Evolutionary conservation across 2,113 vertebrate genomes (phyloP), one percentile per base, ranked within the genome.

Genomic region (Noctilio leporinus): DNA sequence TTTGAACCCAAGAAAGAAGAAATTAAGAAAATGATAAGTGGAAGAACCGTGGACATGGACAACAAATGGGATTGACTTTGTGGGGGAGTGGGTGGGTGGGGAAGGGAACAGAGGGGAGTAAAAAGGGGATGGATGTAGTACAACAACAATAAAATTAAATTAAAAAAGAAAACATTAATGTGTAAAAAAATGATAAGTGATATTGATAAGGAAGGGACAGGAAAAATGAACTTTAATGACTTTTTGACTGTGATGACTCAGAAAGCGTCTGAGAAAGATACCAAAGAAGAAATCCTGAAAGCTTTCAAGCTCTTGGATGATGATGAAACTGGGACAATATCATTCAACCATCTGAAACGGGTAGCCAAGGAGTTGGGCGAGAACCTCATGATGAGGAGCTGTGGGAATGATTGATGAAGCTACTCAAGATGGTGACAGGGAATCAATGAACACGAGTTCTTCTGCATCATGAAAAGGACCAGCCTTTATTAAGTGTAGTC

Each of bases 121-220:
- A n/a, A n/a, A n/a, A n/a, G n/a, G n/a, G n/a, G n/a, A n/a, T n/a
- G n/a, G n/a, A n/a, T n/a, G n/a, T n/a, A n/a, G n/a, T n/a, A n/a
- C n/a, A n/a, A n/a, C n/a, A n/a, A n/a, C n/a, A n/a, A n/a, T n/a
- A n/a, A n/a, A n/a, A n/a, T n/a, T n/a, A n/a, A n/a, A n/a, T n/a
- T n/a, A 99, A 99, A 96, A 99, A 99, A 94, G 99, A 99, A 97
- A 99, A 99, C 96, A 99, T 99, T 94, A 99, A 99, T n/a, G n/a
- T n/a, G n/a, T n/a, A n/a, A n/a, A n/a, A n/a, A n/a, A n/a, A n/a
- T n/a, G n/a, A n/a, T n/a, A 33, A 95, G 98, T 0, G 99, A 99
- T 82, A 99, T 99, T 3, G 99, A 99, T 96, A 99, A 99, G 64
- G 99, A 99, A 19, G 98, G 98, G 38, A 99, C 99, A 4, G 99